A percentile compares a stretch with the other conserved stretches of the same genome.
Conservation (phyloP, 1,140 invertebrate species). For the Sycophaga agraensis region DNA sequence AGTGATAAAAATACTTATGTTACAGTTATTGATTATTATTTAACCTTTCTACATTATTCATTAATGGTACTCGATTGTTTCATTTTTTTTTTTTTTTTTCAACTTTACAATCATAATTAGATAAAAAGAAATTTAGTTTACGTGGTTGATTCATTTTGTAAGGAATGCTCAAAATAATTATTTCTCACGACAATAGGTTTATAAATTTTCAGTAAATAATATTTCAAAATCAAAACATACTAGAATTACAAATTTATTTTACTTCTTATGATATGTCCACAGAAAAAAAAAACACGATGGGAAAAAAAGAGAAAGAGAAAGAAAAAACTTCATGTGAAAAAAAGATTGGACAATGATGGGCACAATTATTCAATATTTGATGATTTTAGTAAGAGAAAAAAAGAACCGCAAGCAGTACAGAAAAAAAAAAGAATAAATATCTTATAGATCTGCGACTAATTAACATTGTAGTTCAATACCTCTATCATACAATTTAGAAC, state of each 20-base stretch:
- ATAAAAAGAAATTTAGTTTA: background rate
- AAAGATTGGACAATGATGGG: constrained; percentile 56
- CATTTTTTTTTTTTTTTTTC: too few relatives aligned
- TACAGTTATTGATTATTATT: constrained; percentile 2
- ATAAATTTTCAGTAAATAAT: constrained; percentile 26
- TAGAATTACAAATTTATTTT: constrained; percentile 45
- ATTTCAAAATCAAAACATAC: constrained; percentile 18
- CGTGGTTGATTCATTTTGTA: constrained; percentile 4
- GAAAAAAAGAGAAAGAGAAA: constrained; percentile 54
- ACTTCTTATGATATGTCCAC: constrained; percentile 59
- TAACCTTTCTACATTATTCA: too few relatives aligned
- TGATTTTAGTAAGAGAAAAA: constrained; percentile 47
- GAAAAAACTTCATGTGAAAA: constrained; percentile 56
- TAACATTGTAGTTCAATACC: constrained; percentile 45
- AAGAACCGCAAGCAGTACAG: constrained; percentile 37
- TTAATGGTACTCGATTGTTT: background rate
- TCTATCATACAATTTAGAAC: constrained; percentile 3
- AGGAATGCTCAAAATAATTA: constrained; percentile 1
- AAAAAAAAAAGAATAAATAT: constrained; percentile 28
- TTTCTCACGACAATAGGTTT: constrained; percentile 23
- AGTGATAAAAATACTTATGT: background rate
- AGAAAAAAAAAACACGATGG: constrained; percentile 59
- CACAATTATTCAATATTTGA: constrained; percentile 55
- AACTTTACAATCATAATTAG: background rate
- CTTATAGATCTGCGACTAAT: constrained; percentile 40